Base-by-base conservation (phyloP, 35 echinoderm and acorn worm species). In the Apostichopus californicus region DNA sequence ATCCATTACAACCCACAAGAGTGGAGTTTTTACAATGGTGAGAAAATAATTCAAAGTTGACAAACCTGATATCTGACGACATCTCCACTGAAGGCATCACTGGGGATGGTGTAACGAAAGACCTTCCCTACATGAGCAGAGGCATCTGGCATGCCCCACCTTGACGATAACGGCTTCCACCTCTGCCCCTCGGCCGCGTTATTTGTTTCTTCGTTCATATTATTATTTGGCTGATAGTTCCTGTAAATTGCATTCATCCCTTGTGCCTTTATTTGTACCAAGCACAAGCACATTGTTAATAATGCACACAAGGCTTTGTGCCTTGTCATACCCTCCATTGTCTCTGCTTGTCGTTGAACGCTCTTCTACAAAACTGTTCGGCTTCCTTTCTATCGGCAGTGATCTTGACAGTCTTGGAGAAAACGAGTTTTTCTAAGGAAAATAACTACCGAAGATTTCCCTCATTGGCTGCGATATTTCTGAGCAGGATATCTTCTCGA, bases 1-100 rank as follows among this genome's bases (percentile, higher is more conserved):
- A 46, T 46, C 34, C 34, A 46, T 3, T 0, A 46, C 34, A 46
- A 46, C 34, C 34, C 34, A 46, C 34, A 46, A 46, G 34, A 46
- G 34, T 46, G 34, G 34, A 3, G 3, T 0, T 46, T 2, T 46
- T 46, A 46, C 34, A 46, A 46, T 0, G 34, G 34, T 46, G 34
- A 46, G 34, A 46, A 46, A 46, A 46, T 46, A 46, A 46, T 46
- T 46, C 34, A 46, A 61, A 61, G 58, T 61, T 11, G 1, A 75
- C 71, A 75, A 75, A 98, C 96, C 96, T 95, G 9, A 57, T 98
- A 98, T 95, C 77, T 94, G 20, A 92, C 60, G 7, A 95, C 82
- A 68, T 95, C 94, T 90, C 96, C 96, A 34, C 92, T 93, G 78
- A 98, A 98, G 64, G 96, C 94, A 89, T 98, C 94, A 81, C 73